Conservation (phyloP, 2,113 vertebrate species). For the Tetrax tetrax region DNA sequence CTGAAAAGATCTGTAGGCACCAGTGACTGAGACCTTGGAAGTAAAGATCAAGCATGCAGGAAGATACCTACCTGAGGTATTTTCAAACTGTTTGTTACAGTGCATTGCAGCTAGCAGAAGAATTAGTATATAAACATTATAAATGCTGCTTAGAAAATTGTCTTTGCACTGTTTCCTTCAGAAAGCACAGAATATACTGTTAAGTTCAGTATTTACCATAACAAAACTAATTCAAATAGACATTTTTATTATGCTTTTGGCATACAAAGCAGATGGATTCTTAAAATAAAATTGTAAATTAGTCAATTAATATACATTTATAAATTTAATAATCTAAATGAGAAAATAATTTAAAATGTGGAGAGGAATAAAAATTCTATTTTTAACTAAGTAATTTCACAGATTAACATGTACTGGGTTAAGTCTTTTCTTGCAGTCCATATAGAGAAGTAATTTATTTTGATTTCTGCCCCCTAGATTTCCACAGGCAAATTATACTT, state of each 20-base stretch:
- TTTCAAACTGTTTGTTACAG: background rate
- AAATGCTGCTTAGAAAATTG: background rate
- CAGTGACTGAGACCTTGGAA: background rate
- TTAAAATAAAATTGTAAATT: slow-evolving; percentile 7
- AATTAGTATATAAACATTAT: background rate
- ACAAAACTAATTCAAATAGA: background rate
- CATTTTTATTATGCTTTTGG: background rate
- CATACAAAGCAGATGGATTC: background rate
- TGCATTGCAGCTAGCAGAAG: background rate
- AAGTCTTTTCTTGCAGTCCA: background rate
- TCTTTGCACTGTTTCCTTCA: background rate
- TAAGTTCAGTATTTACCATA: background rate
- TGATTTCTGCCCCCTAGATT: background rate
- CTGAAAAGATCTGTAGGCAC: background rate
- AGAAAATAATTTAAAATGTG: background rate
- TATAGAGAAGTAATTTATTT: background rate
- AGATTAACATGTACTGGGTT: background rate
- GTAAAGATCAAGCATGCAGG: background rate
- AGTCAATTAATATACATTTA: background rate
- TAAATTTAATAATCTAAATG: background rate
- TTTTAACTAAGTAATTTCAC: background rate
- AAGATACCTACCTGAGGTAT: background rate
- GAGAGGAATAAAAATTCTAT: background rate
- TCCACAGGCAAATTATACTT: background rate
- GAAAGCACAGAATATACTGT: background rate